Percentiles rank a stretch among this genome's conserved stretches.
Conservation (phyloP, 2,113 vertebrate species). For the Dipodomys stephensi region DNA sequence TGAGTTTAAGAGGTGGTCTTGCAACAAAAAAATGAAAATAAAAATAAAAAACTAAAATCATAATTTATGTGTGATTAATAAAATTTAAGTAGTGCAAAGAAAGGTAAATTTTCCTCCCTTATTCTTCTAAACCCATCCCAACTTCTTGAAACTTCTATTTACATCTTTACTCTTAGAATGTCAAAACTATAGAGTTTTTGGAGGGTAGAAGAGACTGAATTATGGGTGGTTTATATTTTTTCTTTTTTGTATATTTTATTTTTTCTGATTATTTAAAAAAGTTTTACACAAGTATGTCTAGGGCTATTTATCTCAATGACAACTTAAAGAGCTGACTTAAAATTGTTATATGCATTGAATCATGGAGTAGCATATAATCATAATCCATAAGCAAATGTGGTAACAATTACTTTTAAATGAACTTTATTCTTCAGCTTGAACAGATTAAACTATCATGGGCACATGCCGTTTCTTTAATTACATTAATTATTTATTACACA, state of each 20-base stretch:
- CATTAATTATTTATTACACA: constrained; percentile 66
- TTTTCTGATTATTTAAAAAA: neutral
- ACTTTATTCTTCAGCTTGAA: constrained; percentile 67
- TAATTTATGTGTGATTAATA: neutral
- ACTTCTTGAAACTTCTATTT: neutral
- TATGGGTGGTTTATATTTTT: neutral
- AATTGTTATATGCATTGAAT: neutral
- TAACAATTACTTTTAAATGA: constrained; percentile 57
- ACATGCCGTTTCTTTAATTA: constrained; percentile 58
- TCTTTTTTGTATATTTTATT: constrained; percentile 15
- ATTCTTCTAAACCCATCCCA: neutral
- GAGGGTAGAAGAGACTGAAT: neutral
- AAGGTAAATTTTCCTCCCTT: neutral
- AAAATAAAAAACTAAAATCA: neutral
- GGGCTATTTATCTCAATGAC: neutral
- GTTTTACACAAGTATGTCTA: neutral
- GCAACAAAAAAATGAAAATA: no score
- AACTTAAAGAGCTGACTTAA: neutral
- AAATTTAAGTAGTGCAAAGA: neutral
- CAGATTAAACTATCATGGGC: constrained; percentile 36
- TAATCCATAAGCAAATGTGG: constrained; percentile 60
- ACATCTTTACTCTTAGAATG: constrained; percentile 5
- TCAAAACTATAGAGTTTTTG: neutral
- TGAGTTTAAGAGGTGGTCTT: no score
- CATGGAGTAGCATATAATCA: neutral